Base-by-base conservation (phyloP, 2,113 vertebrate genomes). In the Neopipo cinnamomea region DNA sequence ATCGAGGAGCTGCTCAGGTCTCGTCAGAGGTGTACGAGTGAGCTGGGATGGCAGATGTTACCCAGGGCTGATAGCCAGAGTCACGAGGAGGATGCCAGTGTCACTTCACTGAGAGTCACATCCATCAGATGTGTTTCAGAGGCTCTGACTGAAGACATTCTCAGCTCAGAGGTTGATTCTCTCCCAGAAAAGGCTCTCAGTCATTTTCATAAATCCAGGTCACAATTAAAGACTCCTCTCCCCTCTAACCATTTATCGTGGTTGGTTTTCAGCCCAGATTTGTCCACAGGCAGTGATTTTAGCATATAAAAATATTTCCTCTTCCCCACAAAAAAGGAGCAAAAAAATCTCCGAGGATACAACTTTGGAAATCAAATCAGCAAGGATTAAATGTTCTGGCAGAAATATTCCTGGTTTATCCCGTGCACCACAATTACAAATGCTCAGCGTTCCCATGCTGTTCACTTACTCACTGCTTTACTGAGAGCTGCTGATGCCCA, bases 201-300 rank as follows among this genome's bases (percentile, higher is more conserved):
- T 66, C n/a, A 49, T 91, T 96, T 89, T 81, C 73, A 91, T 87
- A 82, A 92, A 85, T 79, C 37, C 1, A 0, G 41, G 72, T 90
- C 41, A 49, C 0, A 2, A 61, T 86, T 91, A 86, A 84, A 95
- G 63, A 35, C 67, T 93, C 39, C 19, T 94, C 44, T 78, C 27
- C 75, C 65, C 58, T 86, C 58, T 65, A 94, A 35, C 80, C 70
- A 53, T 95, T 91, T 92, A 50, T 84, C 52, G 67, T 67, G 80
- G 14, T 76, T 94, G 88, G 78, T 95, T 81, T 95, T 85, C 85
- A 85, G 93, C 89, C 93, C 87, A 93, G 82, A 90, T 71, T 85
- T 93, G 71, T 92, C 91, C 55, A 83, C 78, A 88, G 94, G 81
- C 72, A 2, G 65, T 91, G 47, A 80, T 92, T 96, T 92, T 67